These are phyloP conservation scores for Xestia xanthographa DNA, from an alignment of 2,888 invertebrate genomes.

Conservation along the genomic window DNA sequence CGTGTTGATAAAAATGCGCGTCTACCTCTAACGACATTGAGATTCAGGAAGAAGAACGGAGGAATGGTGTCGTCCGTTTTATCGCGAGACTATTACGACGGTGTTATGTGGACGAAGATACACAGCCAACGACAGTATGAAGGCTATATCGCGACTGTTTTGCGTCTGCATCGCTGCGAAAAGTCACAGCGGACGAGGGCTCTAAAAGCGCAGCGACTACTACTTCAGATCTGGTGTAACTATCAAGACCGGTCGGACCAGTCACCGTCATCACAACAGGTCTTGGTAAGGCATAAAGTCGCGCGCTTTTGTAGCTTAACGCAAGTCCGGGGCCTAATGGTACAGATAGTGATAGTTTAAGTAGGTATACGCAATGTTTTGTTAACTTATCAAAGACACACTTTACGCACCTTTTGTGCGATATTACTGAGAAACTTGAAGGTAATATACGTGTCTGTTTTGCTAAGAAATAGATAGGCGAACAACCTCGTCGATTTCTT, in stretches of 20 bases:
- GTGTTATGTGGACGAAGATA: neutral
- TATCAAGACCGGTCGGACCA: neutral
- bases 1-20: too few species aligned
- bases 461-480: neutral
- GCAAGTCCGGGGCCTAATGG: neutral
- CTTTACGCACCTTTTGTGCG: constrained; percentile 41
- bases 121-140: neutral
- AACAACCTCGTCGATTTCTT: neutral
- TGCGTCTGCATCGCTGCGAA: neutral
- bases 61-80: too few species aligned
- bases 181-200: neutral
- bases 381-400: constrained; percentile 34
- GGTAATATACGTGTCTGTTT: neutral
- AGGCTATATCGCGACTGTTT: neutral
- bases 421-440: neutral
- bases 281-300: neutral
- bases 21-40: too few species aligned
- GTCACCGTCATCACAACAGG: neutral
- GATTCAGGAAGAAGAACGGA: too few species aligned
- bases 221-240: neutral
- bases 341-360: constrained; percentile 1
- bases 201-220: too few species aligned
- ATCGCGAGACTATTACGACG: neutral
- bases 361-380: constrained; percentile 29
- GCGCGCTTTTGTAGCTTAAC: neutral